These are phyloP conservation scores for Arenaria interpres DNA, from an alignment of 2,113 vertebrate genomes.

Conservation along the genomic window DNA sequence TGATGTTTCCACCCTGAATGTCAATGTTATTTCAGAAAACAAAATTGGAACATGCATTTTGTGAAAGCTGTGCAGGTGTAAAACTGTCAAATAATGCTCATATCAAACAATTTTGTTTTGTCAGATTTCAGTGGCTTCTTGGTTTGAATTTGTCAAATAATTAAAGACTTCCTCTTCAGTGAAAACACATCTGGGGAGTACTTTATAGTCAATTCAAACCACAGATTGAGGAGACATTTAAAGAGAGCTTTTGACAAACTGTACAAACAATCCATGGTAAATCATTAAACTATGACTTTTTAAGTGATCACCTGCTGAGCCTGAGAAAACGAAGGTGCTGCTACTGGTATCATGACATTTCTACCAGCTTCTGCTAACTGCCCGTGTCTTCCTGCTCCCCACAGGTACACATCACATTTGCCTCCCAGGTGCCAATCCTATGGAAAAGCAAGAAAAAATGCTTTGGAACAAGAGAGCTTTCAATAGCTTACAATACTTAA, in stretches of 20 bases:
- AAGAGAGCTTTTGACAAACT: not conserved
- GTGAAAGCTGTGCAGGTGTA: not conserved
- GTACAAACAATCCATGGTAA: not conserved
- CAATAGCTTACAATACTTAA: not conserved
- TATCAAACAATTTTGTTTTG: not conserved
- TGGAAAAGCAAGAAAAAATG: not conserved
- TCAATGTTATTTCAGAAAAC: not conserved
- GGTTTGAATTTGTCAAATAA: not conserved
- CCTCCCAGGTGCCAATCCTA: conserved; percentile 98
- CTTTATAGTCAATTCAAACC: not conserved
- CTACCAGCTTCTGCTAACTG: conserved; percentile 95
- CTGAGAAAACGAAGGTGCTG: conserved; percentile 91
- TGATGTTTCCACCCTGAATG: not conserved
- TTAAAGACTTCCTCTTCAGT: not conserved
- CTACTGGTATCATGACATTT: conserved; percentile 91
- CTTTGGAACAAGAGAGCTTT: not conserved
- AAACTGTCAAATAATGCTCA: not conserved
- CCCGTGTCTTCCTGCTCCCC: conserved; percentile 94
- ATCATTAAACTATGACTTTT: not conserved
- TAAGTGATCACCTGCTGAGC: conserved; percentile 87
- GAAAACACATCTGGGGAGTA: not conserved
- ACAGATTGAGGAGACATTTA: not conserved
- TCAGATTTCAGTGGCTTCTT: not conserved
- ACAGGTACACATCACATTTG: conserved; percentile 92
- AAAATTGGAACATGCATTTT: not conserved